Evolutionary conservation across 2,113 vertebrate species (phyloP), one percentile per base, ranked within the genome.

Genomic region (Tor tambroides): DNA sequence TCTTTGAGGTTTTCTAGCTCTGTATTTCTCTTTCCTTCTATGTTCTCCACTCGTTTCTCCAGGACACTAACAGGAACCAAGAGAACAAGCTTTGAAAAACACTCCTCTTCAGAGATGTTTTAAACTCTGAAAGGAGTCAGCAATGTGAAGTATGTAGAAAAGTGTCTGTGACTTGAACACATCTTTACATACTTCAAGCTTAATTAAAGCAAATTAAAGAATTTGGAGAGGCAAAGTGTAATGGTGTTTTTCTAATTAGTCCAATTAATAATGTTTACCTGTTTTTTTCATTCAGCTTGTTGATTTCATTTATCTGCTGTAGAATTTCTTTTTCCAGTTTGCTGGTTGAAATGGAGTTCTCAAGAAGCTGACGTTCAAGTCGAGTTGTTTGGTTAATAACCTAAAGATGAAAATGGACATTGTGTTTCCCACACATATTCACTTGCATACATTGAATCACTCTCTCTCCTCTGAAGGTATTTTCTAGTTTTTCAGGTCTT

Each of bases 311-410:
- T 43, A 96, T 98, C 94, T 99, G 98, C 89, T 97, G 94, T 83
- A 97, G 96, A 84, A 99, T 95, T 92, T 99, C 96, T 90, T 95
- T 98, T 94, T 99, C 98, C 92, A 99, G 72, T 92, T 98, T 99
- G 93, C 96, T 97, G 35, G 97, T 99, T 74, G 97, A 98, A 87
- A 98, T 91, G 3, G 97, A 98, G 83, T 99, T 97, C 93, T 98
- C 96, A 86, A 98, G 96, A 93, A 99, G 97, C 92, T 97, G 95
- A 63, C 96, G 95, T 90, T 99, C 97, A 76, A 99, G 96, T 90
- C 97, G 95, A 17, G 95, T 96, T 69, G 97, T 97, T 91, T 99
- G 98, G 91, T 97, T 98, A 92, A 99, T 95, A 72, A 99, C 98
- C 98, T 99, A 89, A 65, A 87, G 83, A 86, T 46, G 84, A 89